Conservation (phyloP, 2,797 vertebrate genomes). For the Garrulus glandarius region DNA sequence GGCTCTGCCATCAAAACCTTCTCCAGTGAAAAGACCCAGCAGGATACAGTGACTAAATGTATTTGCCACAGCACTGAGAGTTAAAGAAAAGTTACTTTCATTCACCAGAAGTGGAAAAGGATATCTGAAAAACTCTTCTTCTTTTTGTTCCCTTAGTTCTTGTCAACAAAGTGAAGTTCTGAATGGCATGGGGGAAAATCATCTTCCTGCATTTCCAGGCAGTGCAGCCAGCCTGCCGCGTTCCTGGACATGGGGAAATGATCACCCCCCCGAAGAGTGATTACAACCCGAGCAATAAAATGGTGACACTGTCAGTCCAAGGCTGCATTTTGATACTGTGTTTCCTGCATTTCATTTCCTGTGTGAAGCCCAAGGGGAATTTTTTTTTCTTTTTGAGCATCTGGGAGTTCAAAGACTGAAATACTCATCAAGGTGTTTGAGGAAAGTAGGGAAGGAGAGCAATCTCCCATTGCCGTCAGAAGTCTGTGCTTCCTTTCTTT, state of each 20-base stretch:
- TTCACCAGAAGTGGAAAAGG: slow-evolving; percentile 35
- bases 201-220: neutral
- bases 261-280: neutral
- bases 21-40: slow-evolving; percentile 48
- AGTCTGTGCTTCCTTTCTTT: neutral
- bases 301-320: neutral
- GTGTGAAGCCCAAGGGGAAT: neutral
- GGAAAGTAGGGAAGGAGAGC: neutral
- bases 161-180: slow-evolving; percentile 64
- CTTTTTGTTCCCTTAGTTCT: slow-evolving; percentile 53
- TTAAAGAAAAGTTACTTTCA: slow-evolving; percentile 63
- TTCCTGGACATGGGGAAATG: neutral
- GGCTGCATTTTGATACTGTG: neutral
- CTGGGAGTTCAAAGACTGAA: neutral
- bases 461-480: neutral
- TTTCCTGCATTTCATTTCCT: neutral
- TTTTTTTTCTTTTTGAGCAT: neutral
- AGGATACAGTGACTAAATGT: slow-evolving; percentile 37
- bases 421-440: neutral
- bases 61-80: slow-evolving; percentile 21
- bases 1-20: slow-evolving; percentile 49
- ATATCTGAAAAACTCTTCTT: slow-evolving; percentile 2
- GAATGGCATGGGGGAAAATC: slow-evolving; percentile 12
- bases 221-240: neutral
- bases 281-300: neutral